A percentile compares a stretch with the other conserved stretches of the same genome.
Evolutionary conservation across 2,113 vertebrate genomes (phyloP).

Genomic region (Oncorhynchus nerka): DNA sequence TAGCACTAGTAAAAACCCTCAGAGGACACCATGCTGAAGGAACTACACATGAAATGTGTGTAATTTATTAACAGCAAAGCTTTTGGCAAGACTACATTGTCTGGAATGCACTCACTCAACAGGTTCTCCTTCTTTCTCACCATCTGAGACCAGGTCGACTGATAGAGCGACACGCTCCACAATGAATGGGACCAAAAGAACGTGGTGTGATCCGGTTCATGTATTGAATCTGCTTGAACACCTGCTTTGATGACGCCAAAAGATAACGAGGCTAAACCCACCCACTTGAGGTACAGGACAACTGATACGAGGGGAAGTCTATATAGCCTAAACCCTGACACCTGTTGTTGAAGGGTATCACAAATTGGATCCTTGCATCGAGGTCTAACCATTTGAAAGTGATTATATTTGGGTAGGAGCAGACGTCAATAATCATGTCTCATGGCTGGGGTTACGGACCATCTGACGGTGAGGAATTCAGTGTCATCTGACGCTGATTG

Average conservation of each 20-base stretch:
- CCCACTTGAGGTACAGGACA: slow-evolving; percentile 21
- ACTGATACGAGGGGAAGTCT: slow-evolving; percentile 8
- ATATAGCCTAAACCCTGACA: slow-evolving; percentile 39
- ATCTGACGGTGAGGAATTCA: slow-evolving; percentile 77
- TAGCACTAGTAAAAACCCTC: background rate
- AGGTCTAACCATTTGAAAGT: background rate
- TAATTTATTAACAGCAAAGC: slow-evolving; percentile 12
- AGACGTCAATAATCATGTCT: slow-evolving; percentile 60
- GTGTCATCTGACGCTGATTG: background rate
- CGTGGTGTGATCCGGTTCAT: background rate
- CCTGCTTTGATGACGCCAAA: slow-evolving; percentile 24
- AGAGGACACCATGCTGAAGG: background rate
- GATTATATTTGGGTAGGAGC: background rate
- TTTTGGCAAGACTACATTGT: background rate
- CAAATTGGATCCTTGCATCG: slow-evolving; percentile 13
- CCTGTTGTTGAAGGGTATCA: slow-evolving; percentile 12
- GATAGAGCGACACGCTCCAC: background rate
- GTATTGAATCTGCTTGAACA: background rate
- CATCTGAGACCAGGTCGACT: background rate
- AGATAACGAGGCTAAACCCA: slow-evolving; percentile 44
- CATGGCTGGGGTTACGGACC: slow-evolving; percentile 87
- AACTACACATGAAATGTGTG: background rate
- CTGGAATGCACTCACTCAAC: background rate
- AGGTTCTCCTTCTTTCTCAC: background rate
- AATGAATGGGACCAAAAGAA: background rate